Conservation (phyloP, 2,113 vertebrate genomes). For the Sporophila hypoxantha region DNA sequence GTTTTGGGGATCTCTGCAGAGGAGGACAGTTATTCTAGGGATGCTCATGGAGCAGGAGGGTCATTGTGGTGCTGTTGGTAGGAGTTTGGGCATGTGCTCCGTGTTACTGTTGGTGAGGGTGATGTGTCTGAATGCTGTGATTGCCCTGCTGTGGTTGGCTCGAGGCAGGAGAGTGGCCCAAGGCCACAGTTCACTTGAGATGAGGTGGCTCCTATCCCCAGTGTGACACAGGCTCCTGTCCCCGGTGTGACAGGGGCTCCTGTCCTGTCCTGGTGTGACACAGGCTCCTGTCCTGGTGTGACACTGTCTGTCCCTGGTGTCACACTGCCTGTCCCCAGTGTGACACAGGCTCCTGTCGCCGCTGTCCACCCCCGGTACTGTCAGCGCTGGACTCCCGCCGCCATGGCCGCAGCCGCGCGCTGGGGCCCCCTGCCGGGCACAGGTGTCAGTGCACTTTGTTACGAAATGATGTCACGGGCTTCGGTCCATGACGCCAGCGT, state of each 20-base stretch:
- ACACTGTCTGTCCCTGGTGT: too few relatives aligned
- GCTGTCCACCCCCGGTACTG: not conserved
- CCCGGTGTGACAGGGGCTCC: too few relatives aligned
- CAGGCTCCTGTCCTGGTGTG: too few relatives aligned
- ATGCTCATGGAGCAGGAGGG: too few relatives aligned
- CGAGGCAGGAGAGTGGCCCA: fast-evolving
- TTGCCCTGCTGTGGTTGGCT: fast-evolving
- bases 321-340: fast-evolving
- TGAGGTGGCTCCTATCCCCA: fast-evolving
- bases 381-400: not conserved
- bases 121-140: fast-evolving
- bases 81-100: fast-evolving
- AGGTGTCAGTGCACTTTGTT: not conserved
- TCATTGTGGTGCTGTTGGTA: fast-evolving
- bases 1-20: too few relatives aligned
- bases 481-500: not conserved
- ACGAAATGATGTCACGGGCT: slow-evolving; percentile 28
- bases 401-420: fast-evolving
- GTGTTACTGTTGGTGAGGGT: fast-evolving
- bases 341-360: too few relatives aligned
- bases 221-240: too few relatives aligned
- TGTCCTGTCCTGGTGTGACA: too few relatives aligned
- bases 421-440: not conserved
- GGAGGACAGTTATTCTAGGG: not conserved
- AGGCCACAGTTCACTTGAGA: fast-evolving